These are phyloP conservation scores for Halesus radiatus DNA, from an alignment of 1,140 invertebrate genomes.

Conservation along the genomic window DNA sequence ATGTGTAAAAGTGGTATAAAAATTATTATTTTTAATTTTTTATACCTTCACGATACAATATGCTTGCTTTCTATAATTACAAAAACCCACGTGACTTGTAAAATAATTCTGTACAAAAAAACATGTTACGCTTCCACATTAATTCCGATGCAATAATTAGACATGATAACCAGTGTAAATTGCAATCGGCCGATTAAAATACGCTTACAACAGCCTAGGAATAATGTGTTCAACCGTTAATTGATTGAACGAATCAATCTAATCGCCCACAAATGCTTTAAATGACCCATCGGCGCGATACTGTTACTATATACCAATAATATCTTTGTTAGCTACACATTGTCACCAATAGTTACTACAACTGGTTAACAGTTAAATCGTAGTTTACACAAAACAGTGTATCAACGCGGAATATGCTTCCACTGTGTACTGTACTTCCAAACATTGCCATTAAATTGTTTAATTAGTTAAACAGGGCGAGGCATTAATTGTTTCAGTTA, in stretches of 20 bases:
- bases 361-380: slow-evolving; percentile 38
- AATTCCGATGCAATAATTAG: too few relatives aligned
- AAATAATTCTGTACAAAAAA: too few relatives aligned
- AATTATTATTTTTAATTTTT: too few relatives aligned
- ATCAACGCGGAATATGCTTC: slow-evolving; percentile 6
- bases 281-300: not conserved
- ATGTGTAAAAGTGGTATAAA: too few relatives aligned
- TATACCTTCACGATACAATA: too few relatives aligned
- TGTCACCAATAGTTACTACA: slow-evolving; percentile 33
- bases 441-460: slow-evolving; percentile 36
- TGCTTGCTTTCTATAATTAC: too few relatives aligned
- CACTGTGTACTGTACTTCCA: not conserved
- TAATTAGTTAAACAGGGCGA: slow-evolving; percentile 36
- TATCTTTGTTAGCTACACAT: slow-evolving; percentile 22
- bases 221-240: not conserved
- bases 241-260: slow-evolving; percentile 5
- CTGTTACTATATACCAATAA: not conserved
- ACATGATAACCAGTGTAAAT: too few relatives aligned
- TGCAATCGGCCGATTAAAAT: not conserved
- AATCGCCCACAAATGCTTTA: not conserved
- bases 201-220: not conserved
- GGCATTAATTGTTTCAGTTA: slow-evolving; percentile 35
- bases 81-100: too few relatives aligned
- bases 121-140: too few relatives aligned
- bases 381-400: slow-evolving; percentile 46